Evolutionary conservation across 53 echinoderm and acorn worm species (phyloP).

Genomic region (Stichopus horrens): DNA sequence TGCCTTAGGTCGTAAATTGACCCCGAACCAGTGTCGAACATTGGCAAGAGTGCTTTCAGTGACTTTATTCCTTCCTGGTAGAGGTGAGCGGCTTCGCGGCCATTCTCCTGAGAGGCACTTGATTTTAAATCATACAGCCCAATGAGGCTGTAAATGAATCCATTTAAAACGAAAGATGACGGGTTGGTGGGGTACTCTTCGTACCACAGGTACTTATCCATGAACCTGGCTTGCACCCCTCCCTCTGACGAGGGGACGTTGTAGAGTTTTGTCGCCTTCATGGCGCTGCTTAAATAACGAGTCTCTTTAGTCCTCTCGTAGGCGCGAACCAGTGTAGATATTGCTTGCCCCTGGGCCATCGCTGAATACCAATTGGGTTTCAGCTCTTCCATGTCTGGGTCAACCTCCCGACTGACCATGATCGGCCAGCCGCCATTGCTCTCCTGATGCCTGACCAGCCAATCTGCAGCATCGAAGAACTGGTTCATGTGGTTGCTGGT

Average conservation of each 20-base stretch:
- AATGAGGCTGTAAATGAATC: slow-evolving; percentile 95
- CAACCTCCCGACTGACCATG: slow-evolving; percentile 75
- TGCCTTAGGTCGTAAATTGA: slow-evolving; percentile 95
- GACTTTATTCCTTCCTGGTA: slow-evolving; percentile 86
- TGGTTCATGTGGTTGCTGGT: slow-evolving; percentile 81
- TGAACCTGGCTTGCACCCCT: slow-evolving; percentile 83
- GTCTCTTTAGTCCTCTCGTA: slow-evolving; percentile 68
- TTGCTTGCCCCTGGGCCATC: slow-evolving; percentile 98
- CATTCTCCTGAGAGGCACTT: slow-evolving; percentile 70
- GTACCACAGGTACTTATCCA: slow-evolving; percentile 96
- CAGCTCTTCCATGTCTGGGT: slow-evolving; percentile 66
- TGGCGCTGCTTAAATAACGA: slow-evolving; percentile 71
- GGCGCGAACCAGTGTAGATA: slow-evolving; percentile 84
- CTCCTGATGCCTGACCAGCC: slow-evolving; percentile 89
- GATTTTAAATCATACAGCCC: slow-evolving; percentile 84
- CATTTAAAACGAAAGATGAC: slow-evolving; percentile 90
- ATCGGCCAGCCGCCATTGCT: slow-evolving; percentile 92
- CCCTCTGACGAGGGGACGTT: slow-evolving; percentile 74
- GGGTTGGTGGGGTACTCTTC: slow-evolving; percentile 98
- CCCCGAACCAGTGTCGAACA: slow-evolving; percentile 92
- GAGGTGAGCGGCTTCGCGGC: slow-evolving; percentile 81
- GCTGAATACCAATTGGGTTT: slow-evolving; percentile 95
- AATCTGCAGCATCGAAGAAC: slow-evolving; percentile 91
- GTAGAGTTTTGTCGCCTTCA: slow-evolving; percentile 78
- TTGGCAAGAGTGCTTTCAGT: slow-evolving; percentile 76